Percentiles rank a stretch among this genome's conserved stretches.
These are phyloP conservation scores for Melospiza melodia DNA, from an alignment of 2,113 vertebrate genomes.

Conservation along the genomic window DNA sequence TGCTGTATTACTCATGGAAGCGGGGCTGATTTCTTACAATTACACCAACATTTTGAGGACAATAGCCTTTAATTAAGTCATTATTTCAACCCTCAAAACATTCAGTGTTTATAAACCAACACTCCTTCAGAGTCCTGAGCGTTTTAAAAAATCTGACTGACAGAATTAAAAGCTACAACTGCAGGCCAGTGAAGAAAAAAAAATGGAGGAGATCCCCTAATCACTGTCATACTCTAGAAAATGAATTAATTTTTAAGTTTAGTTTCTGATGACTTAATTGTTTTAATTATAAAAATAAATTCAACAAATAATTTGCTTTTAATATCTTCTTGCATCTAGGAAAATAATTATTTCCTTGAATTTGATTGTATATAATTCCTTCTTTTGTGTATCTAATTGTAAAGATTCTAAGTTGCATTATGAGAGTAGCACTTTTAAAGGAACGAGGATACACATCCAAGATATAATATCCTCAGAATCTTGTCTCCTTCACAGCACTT, in stretches of 20 bases:
- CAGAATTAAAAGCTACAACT: background rate
- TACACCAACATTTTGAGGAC: background rate
- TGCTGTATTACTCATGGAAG: background rate
- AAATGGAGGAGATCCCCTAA: background rate
- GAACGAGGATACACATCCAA: background rate
- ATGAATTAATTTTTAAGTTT: background rate
- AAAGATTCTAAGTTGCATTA: background rate
- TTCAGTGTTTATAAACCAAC: background rate
- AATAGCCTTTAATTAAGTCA: background rate
- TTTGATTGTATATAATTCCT: background rate
- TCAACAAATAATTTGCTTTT: fast-evolving
- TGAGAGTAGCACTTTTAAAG: background rate
- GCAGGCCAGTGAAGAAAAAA: background rate
- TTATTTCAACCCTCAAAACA: fast-evolving
- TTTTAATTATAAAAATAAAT: background rate
- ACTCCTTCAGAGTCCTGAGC: background rate
- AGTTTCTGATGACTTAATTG: background rate
- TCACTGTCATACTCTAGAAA: background rate
- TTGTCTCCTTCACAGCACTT: background rate
- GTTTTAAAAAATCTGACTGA: background rate
- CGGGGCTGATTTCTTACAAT: background rate
- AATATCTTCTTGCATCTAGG: background rate
- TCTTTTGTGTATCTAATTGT: background rate
- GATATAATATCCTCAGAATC: background rate
- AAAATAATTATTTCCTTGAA: background rate